Conservation (phyloP, 2,797 vertebrate genomes). For the Manis javanica region DNA sequence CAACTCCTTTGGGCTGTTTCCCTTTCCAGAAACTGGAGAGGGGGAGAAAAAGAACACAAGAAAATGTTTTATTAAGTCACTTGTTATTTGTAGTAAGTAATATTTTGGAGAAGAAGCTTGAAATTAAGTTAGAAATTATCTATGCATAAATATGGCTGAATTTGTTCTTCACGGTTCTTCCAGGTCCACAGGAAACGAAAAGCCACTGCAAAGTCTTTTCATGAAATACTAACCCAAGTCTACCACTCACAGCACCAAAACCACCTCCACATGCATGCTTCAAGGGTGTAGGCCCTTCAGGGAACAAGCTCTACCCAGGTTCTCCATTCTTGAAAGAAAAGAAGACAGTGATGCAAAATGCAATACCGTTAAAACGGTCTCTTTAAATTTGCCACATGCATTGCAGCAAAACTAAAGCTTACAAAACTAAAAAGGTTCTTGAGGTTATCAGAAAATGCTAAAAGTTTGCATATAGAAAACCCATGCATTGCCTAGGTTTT, state of each 20-base stretch:
- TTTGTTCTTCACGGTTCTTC: background rate
- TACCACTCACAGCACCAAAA: background rate
- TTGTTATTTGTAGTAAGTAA: slow-evolving; percentile 19
- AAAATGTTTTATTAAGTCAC: background rate
- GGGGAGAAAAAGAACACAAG: background rate
- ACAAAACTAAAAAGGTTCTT: background rate
- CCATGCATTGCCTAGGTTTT: background rate
- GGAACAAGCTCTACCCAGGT: background rate
- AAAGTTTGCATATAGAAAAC: slow-evolving; percentile 18
- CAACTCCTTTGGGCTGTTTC: background rate
- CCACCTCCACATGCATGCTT: background rate
- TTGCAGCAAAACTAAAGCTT: background rate
- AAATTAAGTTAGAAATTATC: slow-evolving; percentile 1
- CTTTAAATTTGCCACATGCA: background rate
- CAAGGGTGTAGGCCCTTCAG: background rate
- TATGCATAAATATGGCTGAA: background rate
- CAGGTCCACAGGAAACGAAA: background rate
- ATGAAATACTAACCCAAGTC: background rate
- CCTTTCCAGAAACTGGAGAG: background rate
- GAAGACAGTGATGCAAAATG: background rate
- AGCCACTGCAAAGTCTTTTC: background rate
- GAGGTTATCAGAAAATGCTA: background rate
- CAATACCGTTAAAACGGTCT: background rate
- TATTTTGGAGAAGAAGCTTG: slow-evolving; percentile 21
- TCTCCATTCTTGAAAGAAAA: background rate